These are phyloP conservation scores for Naja naja DNA, from an alignment of 2,113 vertebrate species.

Conservation along the genomic window DNA sequence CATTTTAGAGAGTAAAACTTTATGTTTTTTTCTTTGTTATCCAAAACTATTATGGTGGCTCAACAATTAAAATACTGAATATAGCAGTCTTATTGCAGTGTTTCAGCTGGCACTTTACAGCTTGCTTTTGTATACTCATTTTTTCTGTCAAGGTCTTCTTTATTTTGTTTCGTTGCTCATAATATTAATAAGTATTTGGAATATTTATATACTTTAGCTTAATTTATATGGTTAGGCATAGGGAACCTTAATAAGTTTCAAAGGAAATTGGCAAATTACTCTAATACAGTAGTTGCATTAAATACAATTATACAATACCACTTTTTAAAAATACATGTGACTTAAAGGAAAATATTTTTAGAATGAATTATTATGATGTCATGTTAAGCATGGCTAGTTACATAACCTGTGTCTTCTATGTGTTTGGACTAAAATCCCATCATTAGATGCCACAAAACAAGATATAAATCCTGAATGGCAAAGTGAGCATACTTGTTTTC, in stretches of 20 bases:
- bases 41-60: conserved; percentile 42
- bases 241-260: no score
- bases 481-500: neutral
- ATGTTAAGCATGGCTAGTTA: neutral
- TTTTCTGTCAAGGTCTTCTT: neutral
- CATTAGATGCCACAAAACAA: neutral
- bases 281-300: no score
- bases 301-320: neutral
- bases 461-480: neutral
- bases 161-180: neutral
- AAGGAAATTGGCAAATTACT: neutral
- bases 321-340: neutral
- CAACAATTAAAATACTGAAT: conserved; percentile 32
- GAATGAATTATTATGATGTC: neutral
- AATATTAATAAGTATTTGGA: neutral
- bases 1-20: conserved; percentile 38
- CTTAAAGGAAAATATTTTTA: neutral
- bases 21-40: conserved; percentile 25
- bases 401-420: neutral
- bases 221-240: neutral
- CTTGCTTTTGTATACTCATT: no score
- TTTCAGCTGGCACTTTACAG: conserved; percentile 58
- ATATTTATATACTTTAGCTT: neutral
- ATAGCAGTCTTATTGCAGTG: neutral
- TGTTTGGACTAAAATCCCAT: neutral